Evolutionary conservation across 2,797 vertebrate genomes (phyloP), one percentile per base, ranked within the genome.

Genomic region (Semaprochilodus insignis): DNA sequence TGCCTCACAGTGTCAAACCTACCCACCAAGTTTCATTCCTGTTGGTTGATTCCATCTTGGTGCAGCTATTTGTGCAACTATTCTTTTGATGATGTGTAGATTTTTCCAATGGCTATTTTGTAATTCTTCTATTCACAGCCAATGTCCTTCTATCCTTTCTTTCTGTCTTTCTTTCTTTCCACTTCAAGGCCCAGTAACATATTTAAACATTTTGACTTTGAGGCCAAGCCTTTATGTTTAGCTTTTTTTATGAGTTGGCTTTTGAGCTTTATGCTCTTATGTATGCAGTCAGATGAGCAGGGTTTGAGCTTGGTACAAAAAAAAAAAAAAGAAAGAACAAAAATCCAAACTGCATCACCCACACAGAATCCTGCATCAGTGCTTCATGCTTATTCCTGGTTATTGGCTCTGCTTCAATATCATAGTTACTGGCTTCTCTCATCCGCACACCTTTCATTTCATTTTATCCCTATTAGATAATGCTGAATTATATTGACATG

Each of bases 201-300:
- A 72, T 82, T 31, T 67, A 40, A 79, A 27, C 27, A 55, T 76
- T 77, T 25, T 75, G 17, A 63, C 23, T 69, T 16, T 36, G 31
- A 80, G 31, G 34, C 31, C 77, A 80, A 78, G 55, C 69, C 52
- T 54, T 69, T 25, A 19, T 83, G 69, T 85, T 66, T 8, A 52
- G 14, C 36, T 81, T 74, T 31, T n/a, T 79, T 77, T 66, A 80
- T 63, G 48, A 23, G 59, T 44, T 62, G 2, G 15, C 23, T 77
- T 73, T 55, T 21, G 31, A 48, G 75, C 27, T 65, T 78, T 34
- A 65, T 63, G 71, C 74, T 84, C 7, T 54, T 78, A 74, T 59
- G 69, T 55, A 31, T 15, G 66, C 51, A 80, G 66, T 21, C 52
- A 11, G 52, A 62, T n/a, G 55, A 48, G 19, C 34, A 15, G 65